phyloP scores from a whole-genome alignment of 2,888 invertebrate species.

The Pimpla rufipes region DNA sequence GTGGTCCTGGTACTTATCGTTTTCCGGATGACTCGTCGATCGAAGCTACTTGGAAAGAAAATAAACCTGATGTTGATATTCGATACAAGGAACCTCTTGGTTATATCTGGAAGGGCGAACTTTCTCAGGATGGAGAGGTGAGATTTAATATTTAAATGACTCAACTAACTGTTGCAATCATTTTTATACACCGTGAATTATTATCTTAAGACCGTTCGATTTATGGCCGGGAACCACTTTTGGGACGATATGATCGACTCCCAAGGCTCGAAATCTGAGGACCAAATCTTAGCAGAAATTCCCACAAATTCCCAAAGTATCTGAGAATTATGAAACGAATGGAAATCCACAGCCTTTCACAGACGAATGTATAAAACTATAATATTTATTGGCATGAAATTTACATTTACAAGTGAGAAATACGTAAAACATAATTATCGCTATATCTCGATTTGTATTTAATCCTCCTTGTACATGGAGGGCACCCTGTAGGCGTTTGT shows the following conservation, averaged over 20 bases:
- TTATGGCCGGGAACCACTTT: slow-evolving; percentile 74
- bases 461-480: slow-evolving; percentile 75
- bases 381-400: slow-evolving; percentile 31
- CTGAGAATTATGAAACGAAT: background rate
- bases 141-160: slow-evolving; percentile 1
- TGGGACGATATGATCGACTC: slow-evolving; percentile 70
- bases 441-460: slow-evolving; percentile 22
- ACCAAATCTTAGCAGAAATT: background rate
- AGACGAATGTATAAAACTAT: slow-evolving; percentile 10
- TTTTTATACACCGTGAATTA: background rate
- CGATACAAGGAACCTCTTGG: slow-evolving; percentile 86
- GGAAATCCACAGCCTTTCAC: background rate
- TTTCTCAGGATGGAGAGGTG: slow-evolving; percentile 76
- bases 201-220: slow-evolving; percentile 63
- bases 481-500: slow-evolving; percentile 87
- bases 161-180: background rate
- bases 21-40: slow-evolving; percentile 87
- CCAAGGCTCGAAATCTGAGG: slow-evolving; percentile 20
- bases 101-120: slow-evolving; percentile 86
- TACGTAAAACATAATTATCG: background rate
- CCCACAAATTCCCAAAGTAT: background rate
- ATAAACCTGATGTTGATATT: slow-evolving; percentile 86
- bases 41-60: slow-evolving; percentile 86
- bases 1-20: slow-evolving; percentile 86
- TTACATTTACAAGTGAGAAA: slow-evolving; percentile 1